Evolutionary conservation across 1,140 invertebrate genomes (phyloP).

Genomic region (Asobara japonica): DNA sequence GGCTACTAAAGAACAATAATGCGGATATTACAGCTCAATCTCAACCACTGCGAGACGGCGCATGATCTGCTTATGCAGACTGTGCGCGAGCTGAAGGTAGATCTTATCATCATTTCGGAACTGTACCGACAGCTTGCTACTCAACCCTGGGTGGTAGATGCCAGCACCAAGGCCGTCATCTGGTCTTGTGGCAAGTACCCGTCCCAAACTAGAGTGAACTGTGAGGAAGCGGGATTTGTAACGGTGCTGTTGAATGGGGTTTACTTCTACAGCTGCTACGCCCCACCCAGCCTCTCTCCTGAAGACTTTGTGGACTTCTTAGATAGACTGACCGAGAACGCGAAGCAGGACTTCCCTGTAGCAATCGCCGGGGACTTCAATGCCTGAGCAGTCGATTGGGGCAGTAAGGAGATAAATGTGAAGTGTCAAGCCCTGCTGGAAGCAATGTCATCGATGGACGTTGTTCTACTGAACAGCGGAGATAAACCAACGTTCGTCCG

Average conservation of each 20-base stretch:
- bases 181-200: neutral
- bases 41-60: neutral
- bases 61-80: neutral
- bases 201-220: neutral
- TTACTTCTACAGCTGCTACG: neutral
- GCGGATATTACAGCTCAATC: neutral
- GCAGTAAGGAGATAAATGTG: neutral
- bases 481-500: neutral
- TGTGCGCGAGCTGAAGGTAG: neutral
- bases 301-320: neutral
- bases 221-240: neutral
- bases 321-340: neutral
- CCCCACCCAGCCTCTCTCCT: neutral
- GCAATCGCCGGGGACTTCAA: neutral
- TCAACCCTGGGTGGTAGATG: neutral
- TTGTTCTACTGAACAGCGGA: slow-evolving; percentile 29
- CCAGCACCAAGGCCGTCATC: neutral
- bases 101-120: neutral
- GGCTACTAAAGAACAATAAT: neutral
- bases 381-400: slow-evolving; percentile 19
- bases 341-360: neutral
- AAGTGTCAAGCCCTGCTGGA: slow-evolving; percentile 26
- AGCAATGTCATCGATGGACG: slow-evolving; percentile 16
- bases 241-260: neutral
- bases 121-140: neutral